These are phyloP conservation scores for Drosophila mauritiana DNA, from an alignment of 1,140 invertebrate genomes.

Conservation along the genomic window DNA sequence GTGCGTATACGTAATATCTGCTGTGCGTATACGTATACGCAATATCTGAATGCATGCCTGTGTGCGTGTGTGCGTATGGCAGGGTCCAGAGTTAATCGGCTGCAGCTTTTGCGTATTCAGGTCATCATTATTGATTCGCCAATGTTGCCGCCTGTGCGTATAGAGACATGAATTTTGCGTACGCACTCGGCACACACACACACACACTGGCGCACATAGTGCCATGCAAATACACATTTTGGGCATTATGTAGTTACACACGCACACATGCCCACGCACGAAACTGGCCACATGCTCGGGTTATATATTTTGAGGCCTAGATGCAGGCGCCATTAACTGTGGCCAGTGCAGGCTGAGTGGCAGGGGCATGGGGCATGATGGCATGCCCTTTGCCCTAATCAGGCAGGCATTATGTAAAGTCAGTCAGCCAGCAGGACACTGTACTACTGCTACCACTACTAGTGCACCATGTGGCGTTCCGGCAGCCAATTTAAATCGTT, in stretches of 20 bases:
- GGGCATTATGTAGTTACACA: conserved; percentile 42
- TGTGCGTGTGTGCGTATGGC: conserved; percentile 25
- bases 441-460: not conserved
- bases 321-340: conserved; percentile 70
- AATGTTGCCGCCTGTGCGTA: conserved; percentile 71
- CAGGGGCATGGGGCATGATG: conserved; percentile 8
- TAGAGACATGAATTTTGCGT: conserved; percentile 81
- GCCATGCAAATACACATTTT: conserved; percentile 29
- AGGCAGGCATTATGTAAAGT: conserved; percentile 79
- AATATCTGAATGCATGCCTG: conserved; percentile 8
- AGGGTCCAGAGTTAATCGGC: conserved; percentile 76
- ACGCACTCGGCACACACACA: conserved; percentile 57
- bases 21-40: conserved; percentile 17
- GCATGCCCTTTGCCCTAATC: conserved; percentile 57
- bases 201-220: conserved; percentile 23
- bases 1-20: conserved; percentile 42
- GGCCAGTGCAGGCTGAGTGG: conserved; percentile 20
- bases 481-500: conserved; percentile 46
- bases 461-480: conserved; percentile 49
- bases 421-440: conserved; percentile 54
- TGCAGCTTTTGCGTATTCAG: conserved; percentile 76
- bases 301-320: conserved; percentile 75
- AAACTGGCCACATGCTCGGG: conserved; percentile 47
- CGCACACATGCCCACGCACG: conserved; percentile 6
- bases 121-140: conserved; percentile 83